Conservation (phyloP, 2,113 vertebrate genomes). For the Galbula dea region DNA sequence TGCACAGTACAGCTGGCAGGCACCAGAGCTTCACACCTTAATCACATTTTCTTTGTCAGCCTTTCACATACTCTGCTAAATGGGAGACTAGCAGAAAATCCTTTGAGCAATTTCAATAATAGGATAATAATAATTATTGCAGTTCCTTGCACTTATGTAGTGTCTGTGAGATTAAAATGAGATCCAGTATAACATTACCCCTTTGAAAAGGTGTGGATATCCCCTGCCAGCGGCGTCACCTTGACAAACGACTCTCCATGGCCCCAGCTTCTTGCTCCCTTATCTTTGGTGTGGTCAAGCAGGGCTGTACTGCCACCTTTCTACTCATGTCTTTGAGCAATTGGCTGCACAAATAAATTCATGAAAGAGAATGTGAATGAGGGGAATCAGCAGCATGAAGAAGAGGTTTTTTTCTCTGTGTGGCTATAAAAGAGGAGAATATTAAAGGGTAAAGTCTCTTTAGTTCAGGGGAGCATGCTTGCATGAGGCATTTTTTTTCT, state of each 20-base stretch:
- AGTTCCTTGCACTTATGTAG: neutral
- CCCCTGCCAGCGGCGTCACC: neutral
- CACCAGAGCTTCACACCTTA: conserved; percentile 25
- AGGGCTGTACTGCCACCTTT: neutral
- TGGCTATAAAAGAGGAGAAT: neutral
- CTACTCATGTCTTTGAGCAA: neutral
- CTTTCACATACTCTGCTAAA: conserved; percentile 14
- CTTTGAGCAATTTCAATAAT: conserved; percentile 46
- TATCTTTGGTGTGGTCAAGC: neutral
- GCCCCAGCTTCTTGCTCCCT: neutral
- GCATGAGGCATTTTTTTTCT: neutral
- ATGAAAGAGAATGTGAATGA: neutral
- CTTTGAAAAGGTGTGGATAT: neutral
- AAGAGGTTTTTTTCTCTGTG: neutral
- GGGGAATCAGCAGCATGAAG: neutral
- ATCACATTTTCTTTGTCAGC: conserved; percentile 35
- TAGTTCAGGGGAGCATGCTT: neutral
- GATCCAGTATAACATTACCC: neutral
- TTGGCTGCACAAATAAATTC: neutral
- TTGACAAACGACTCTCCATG: neutral
- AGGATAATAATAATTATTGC: conserved; percentile 38
- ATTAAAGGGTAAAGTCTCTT: neutral
- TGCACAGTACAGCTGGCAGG: neutral
- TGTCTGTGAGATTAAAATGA: conserved; percentile 32
- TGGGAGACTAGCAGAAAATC: conserved; percentile 30